Conservation (phyloP, 2,888 invertebrate species). For the Amiota minor region DNA sequence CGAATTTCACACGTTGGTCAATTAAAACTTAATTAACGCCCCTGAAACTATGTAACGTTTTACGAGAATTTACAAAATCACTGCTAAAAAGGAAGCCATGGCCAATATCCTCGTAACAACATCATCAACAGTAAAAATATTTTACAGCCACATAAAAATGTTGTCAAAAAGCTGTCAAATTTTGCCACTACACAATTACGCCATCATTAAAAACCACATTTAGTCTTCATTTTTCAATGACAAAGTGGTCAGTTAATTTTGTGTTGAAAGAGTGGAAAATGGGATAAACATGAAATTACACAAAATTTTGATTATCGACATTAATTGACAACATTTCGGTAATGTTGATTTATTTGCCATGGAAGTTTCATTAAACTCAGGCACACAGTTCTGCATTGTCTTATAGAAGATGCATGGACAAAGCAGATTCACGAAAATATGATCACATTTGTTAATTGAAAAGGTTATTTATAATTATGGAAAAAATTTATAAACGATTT, state of each 20-base stretch:
- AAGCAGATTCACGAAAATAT: too few relatives aligned
- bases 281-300: slow-evolving; percentile 56
- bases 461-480: too few relatives aligned
- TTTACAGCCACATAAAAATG: slow-evolving; percentile 50
- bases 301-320: slow-evolving; percentile 58
- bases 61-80: slow-evolving; percentile 12
- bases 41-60: slow-evolving; percentile 20
- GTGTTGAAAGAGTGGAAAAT: too few relatives aligned
- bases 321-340: slow-evolving; percentile 55
- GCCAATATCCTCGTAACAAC: slow-evolving; percentile 41
- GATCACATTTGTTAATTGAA: too few relatives aligned
- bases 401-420: too few relatives aligned
- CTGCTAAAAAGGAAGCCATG: not conserved
- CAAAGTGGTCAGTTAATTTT: too few relatives aligned
- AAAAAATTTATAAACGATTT: too few relatives aligned
- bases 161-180: slow-evolving; percentile 41
- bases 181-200: slow-evolving; percentile 33
- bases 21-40: slow-evolving; percentile 48
- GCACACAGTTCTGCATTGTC: too few relatives aligned
- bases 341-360: too few relatives aligned
- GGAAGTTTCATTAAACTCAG: too few relatives aligned
- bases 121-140: not conserved
- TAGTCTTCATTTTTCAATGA: too few relatives aligned
- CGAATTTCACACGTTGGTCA: not conserved
- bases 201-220: too few relatives aligned